phyloP scores from a whole-genome alignment of 2,797 vertebrate genomes.

The Avahi laniger region DNA sequence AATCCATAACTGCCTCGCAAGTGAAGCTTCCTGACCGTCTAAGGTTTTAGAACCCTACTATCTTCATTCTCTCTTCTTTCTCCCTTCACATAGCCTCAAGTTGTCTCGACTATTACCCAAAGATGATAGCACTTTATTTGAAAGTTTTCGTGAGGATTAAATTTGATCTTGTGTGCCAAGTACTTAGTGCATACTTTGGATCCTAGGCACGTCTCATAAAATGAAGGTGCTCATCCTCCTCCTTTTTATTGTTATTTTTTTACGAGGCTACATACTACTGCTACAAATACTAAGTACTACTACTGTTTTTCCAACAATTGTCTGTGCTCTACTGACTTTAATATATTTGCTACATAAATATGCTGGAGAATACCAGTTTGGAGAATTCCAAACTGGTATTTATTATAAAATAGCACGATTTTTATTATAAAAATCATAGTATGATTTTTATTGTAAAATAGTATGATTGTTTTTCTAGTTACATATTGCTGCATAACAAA shows the following conservation, averaged over 20 bases:
- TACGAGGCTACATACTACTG: background rate
- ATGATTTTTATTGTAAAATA: background rate
- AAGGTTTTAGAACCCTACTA: background rate
- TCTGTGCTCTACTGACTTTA: background rate
- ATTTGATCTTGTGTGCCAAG: background rate
- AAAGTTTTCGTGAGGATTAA: background rate
- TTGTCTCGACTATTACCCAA: background rate
- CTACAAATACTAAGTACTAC: background rate
- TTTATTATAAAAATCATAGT: background rate
- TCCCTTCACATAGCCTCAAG: background rate
- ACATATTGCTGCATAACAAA: background rate
- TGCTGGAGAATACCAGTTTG: background rate
- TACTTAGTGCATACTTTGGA: background rate
- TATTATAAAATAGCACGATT: background rate
- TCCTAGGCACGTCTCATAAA: background rate
- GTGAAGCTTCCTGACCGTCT: background rate
- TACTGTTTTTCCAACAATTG: background rate
- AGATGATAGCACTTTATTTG: background rate
- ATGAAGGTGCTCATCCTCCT: background rate
- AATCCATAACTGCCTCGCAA: background rate
- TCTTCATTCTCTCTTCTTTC: background rate
- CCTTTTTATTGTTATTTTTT: background rate
- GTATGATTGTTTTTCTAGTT: background rate
- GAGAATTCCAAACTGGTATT: background rate
- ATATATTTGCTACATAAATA: background rate